Evolutionary conservation across 2,113 vertebrate species (phyloP).

Genomic region (Corvus hawaiiensis): DNA sequence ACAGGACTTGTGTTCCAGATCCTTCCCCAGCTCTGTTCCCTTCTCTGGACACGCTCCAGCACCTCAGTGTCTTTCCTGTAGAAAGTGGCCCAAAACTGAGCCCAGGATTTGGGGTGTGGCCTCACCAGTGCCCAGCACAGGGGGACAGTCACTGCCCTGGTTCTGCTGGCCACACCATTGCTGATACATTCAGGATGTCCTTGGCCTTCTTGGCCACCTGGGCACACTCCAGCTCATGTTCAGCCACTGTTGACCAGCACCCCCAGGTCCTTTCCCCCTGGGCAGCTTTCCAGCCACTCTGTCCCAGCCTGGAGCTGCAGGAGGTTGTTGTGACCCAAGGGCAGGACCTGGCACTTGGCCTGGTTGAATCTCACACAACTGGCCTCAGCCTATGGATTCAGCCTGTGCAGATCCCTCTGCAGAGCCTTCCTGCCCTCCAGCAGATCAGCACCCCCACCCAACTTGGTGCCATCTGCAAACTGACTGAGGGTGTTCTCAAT

Average conservation of each 20-base stretch:
- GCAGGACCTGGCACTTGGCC: not conserved
- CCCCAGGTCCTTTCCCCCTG: not conserved
- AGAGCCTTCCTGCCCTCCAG: not conserved
- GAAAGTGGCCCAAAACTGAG: no score
- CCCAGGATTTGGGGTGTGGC: not conserved
- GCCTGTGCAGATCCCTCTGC: not conserved
- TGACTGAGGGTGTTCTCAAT: not conserved
- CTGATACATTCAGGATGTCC: not conserved
- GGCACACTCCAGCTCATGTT: not conserved
- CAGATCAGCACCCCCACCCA: not conserved
- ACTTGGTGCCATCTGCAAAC: not conserved
- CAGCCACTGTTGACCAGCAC: not conserved
- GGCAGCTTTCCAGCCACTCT: not conserved
- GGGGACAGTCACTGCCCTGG: not conserved
- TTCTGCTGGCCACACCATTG: not conserved
- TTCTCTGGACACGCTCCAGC: not conserved
- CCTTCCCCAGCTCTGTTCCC: fast-evolving
- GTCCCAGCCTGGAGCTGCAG: not conserved
- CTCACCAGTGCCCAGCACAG: not conserved
- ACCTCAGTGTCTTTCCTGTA: not conserved
- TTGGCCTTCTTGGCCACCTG: not conserved
- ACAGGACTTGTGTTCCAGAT: not conserved
- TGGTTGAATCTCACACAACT: fast-evolving
- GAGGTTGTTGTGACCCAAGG: not conserved
- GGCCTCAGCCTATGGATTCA: not conserved